Evolutionary conservation across 2,888 invertebrate species (phyloP).

Genomic region (Drosophila aldrichi): DNA sequence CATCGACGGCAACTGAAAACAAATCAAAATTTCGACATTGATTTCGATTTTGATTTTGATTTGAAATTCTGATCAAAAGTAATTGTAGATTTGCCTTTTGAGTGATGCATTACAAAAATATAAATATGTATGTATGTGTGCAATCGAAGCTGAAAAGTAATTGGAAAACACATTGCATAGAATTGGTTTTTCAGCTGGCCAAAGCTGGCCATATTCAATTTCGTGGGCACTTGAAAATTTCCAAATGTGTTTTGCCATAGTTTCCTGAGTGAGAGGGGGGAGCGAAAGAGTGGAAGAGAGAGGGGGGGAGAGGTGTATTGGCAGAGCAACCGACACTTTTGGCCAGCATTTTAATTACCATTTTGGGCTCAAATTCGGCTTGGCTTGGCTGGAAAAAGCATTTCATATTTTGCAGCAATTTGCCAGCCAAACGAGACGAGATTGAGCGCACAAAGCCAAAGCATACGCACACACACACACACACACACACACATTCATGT

Average conservation of each 20-base stretch:
- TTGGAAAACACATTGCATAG: conserved; percentile 70
- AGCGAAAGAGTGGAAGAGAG: not conserved
- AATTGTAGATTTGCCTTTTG: conserved; percentile 13
- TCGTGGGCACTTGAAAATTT: conserved; percentile 55
- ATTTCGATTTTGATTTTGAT: conserved; percentile 21
- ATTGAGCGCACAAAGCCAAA: conserved; percentile 52
- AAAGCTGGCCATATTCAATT: conserved; percentile 38
- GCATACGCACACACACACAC: conserved; percentile 1
- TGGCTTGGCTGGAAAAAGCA: conserved; percentile 34
- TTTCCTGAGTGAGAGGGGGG: not conserved
- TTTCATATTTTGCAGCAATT: conserved; percentile 70
- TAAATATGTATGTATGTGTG: conserved; percentile 20
- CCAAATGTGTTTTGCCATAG: conserved; percentile 21
- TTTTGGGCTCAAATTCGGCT: conserved; percentile 31
- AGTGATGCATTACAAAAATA: not conserved
- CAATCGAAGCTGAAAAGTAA: conserved; percentile 60
- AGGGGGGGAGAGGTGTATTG: not conserved
- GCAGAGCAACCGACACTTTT: conserved; percentile 59
- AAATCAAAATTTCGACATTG: conserved; percentile 41
- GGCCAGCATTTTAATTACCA: conserved; percentile 74
- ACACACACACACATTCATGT: conserved; percentile 1
- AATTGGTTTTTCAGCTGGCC: conserved; percentile 23
- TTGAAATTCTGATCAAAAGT: conserved; percentile 14
- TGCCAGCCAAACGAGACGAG: conserved; percentile 45
- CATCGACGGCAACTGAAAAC: conserved; percentile 8